These are phyloP conservation scores for Philantomba maxwellii DNA, from an alignment of 2,113 vertebrate species.

Conservation along the genomic window DNA sequence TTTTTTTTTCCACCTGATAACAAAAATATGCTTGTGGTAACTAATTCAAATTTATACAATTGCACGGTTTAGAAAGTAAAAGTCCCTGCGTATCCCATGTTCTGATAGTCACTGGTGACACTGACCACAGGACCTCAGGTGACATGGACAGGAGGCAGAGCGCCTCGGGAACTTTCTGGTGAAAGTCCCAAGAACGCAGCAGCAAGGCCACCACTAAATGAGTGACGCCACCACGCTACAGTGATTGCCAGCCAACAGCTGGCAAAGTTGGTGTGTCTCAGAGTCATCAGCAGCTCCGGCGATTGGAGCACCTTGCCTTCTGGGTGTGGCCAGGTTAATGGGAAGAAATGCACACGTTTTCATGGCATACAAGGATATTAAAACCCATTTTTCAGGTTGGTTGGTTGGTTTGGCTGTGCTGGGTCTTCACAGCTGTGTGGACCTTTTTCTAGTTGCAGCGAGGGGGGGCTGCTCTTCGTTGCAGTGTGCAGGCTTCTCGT, in stretches of 20 bases:
- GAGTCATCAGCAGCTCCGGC: not conserved
- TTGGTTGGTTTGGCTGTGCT: not conserved
- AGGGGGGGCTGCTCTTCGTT: not conserved
- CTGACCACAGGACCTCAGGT: not conserved
- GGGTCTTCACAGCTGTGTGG: too few species aligned
- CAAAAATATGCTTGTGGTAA: not conserved
- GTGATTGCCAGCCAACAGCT: not conserved
- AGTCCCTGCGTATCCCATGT: not conserved
- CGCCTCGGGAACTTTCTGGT: not conserved
- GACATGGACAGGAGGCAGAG: not conserved
- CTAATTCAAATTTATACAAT: not conserved
- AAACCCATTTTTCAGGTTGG: not conserved
- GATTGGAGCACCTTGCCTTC: fast-evolving
- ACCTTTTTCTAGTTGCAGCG: not conserved
- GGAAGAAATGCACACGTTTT: not conserved
- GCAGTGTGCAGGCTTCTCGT: not conserved
- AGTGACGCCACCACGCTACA: not conserved
- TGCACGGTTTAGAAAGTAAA: not conserved
- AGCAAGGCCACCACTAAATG: not conserved
- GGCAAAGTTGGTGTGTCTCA: not conserved
- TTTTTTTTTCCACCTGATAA: not conserved
- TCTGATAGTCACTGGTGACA: not conserved
- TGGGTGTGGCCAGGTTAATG: fast-evolving
- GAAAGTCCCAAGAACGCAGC: not conserved
- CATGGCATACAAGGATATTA: not conserved